These are phyloP conservation scores for Cheilosia pagana DNA, from an alignment of 2,888 invertebrate genomes.

Conservation along the genomic window DNA sequence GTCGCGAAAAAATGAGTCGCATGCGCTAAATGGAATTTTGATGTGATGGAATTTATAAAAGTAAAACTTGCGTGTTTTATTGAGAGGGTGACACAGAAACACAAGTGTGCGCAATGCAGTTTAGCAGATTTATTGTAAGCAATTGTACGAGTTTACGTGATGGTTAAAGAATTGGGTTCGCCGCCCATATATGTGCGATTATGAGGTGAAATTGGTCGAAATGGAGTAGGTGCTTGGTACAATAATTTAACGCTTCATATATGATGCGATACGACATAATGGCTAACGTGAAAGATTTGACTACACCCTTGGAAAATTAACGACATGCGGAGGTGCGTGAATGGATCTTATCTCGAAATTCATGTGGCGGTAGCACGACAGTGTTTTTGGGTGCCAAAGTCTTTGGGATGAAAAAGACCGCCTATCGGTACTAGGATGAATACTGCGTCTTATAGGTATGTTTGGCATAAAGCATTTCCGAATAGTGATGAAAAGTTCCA, in stretches of 20 bases:
- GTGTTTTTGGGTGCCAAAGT: no score
- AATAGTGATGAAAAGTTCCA: no score
- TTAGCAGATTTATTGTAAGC: slow-evolving; percentile 24
- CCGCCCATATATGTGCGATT: background rate
- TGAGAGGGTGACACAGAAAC: slow-evolving; percentile 37
- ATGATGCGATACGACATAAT: background rate
- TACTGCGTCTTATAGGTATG: no score
- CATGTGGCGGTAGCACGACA: no score
- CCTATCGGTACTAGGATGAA: no score
- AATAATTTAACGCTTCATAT: background rate
- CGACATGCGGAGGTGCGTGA: no score
- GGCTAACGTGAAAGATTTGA: background rate
- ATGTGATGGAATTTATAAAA: slow-evolving; percentile 66
- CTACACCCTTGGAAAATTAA: no score
- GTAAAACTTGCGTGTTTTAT: slow-evolving; percentile 14
- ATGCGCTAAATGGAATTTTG: slow-evolving; percentile 36
- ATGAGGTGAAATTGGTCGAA: slow-evolving; percentile 1
- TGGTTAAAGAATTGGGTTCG: slow-evolving; percentile 4
- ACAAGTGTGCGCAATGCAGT: slow-evolving; percentile 9
- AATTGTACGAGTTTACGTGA: slow-evolving; percentile 41
- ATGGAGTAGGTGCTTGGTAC: no score
- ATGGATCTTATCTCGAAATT: no score
- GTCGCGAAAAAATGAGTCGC: slow-evolving; percentile 19
- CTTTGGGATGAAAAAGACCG: no score
- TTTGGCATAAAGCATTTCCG: no score